Evolutionary conservation across 2,888 invertebrate genomes (phyloP).

Genomic region (Spialia ferax): DNA sequence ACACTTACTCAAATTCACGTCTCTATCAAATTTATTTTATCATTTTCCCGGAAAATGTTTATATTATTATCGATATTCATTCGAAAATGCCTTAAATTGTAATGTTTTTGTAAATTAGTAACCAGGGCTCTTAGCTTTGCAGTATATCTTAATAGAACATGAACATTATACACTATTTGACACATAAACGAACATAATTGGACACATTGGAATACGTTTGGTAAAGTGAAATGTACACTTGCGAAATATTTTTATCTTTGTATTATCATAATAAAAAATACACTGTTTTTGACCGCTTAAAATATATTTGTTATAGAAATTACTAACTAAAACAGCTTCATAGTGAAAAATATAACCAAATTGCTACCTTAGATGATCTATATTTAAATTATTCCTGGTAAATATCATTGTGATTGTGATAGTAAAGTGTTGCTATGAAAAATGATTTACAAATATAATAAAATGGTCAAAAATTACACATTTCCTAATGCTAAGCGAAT

Average conservation of each 20-base stretch:
- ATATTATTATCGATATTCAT: slow-evolving; percentile 20
- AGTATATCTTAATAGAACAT: neutral
- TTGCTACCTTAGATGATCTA: neutral
- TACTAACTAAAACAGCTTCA: neutral
- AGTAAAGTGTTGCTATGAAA: neutral
- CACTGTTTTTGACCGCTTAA: neutral
- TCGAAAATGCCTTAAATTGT: slow-evolving; percentile 1
- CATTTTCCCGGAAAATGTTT: slow-evolving; percentile 6
- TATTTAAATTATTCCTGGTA: neutral
- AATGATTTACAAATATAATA: neutral
- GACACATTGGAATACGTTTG: neutral
- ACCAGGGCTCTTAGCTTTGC: neutral
- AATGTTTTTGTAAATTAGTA: slow-evolving; percentile 14
- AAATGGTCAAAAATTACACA: neutral
- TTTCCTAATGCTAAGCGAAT: slow-evolving; percentile 38
- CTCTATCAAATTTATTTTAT: neutral
- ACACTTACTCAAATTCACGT: too few species aligned
- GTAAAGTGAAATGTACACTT: too few species aligned
- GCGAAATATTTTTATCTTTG: too few species aligned
- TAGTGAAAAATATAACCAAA: neutral
- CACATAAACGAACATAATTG: too few species aligned
- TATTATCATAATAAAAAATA: too few species aligned
- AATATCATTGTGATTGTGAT: neutral
- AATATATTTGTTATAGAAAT: neutral
- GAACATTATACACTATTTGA: too few species aligned